phyloP scores from a whole-genome alignment of 1,140 invertebrate genomes.

The Probaryconus sp. region DNA sequence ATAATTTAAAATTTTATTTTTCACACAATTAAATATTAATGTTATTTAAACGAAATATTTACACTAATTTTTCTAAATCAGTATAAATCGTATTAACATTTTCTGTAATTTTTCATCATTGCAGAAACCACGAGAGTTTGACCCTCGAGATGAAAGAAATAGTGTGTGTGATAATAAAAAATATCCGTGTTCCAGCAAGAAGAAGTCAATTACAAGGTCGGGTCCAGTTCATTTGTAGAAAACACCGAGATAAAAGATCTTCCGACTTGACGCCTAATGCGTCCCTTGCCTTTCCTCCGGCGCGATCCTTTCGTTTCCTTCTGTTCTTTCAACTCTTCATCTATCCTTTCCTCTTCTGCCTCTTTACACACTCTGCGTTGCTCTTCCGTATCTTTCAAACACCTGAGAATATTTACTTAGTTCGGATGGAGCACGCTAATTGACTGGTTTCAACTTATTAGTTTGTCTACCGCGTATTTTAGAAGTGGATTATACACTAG shows the following conservation, averaged over 20 bases:
- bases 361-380: constrained; percentile 12
- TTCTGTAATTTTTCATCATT: no score
- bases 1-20: no score
- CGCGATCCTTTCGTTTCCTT: constrained; percentile 29
- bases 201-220: constrained; percentile 50
- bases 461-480: constrained; percentile 68
- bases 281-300: constrained; percentile 21
- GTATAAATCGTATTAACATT: no score
- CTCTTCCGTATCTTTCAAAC: constrained; percentile 67
- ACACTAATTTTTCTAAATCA: no score
- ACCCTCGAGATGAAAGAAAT: constrained; percentile 1
- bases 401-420: constrained; percentile 74
- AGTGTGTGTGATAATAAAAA: constrained; percentile 16
- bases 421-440: constrained; percentile 68
- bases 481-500: constrained; percentile 38
- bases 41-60: no score
- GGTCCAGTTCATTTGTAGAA: constrained; percentile 45
- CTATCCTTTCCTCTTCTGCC: constrained; percentile 18
- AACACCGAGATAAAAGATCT: constrained; percentile 48
- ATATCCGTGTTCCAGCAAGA: constrained; percentile 23
- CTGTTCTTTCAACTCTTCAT: constrained; percentile 26
- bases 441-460: constrained; percentile 75
- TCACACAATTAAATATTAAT: no score
- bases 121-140: no score
- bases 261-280: constrained; percentile 43